These are phyloP conservation scores for Ennomos quercinarius DNA, from an alignment of 2,888 invertebrate genomes.

Conservation along the genomic window DNA sequence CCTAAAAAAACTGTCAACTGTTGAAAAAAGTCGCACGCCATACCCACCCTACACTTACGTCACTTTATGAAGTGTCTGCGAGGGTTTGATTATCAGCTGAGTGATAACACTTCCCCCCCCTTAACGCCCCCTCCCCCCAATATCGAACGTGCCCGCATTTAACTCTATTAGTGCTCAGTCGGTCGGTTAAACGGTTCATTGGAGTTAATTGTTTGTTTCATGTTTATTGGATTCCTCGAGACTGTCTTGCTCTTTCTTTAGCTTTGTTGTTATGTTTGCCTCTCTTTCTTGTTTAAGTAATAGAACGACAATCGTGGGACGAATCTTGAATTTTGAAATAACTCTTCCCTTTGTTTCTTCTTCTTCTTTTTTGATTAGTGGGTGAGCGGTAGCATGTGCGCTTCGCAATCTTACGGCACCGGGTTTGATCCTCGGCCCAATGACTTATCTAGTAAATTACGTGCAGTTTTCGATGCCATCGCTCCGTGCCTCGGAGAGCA, in stretches of 20 bases:
- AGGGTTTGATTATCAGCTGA: conserved; percentile 69
- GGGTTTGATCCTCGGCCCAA: too few relatives aligned
- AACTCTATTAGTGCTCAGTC: conserved; percentile 29
- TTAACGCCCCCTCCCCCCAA: conserved; percentile 29
- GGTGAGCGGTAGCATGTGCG: too few relatives aligned
- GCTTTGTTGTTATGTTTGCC: not conserved
- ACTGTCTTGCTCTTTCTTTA: not conserved
- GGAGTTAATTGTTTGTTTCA: conserved; percentile 23
- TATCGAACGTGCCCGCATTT: conserved; percentile 67
- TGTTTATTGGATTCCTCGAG: conserved; percentile 14
- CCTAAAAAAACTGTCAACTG: too few relatives aligned
- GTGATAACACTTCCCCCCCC: conserved; percentile 57
- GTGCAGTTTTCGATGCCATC: too few relatives aligned
- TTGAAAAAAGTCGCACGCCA: conserved; percentile 3
- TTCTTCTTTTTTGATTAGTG: too few relatives aligned
- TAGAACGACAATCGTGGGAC: not conserved
- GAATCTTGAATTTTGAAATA: too few relatives aligned
- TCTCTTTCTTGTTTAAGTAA: not conserved
- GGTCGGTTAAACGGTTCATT: conserved; percentile 32
- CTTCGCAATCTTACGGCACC: too few relatives aligned
- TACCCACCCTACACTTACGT: conserved; percentile 56
- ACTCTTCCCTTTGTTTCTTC: too few relatives aligned
- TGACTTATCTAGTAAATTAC: too few relatives aligned
- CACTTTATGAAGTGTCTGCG: conserved; percentile 62
- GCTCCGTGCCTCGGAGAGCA: too few relatives aligned